Evolutionary conservation across 1,140 invertebrate species (phyloP).

Genomic region (Gonioctena quinquepunctata): DNA sequence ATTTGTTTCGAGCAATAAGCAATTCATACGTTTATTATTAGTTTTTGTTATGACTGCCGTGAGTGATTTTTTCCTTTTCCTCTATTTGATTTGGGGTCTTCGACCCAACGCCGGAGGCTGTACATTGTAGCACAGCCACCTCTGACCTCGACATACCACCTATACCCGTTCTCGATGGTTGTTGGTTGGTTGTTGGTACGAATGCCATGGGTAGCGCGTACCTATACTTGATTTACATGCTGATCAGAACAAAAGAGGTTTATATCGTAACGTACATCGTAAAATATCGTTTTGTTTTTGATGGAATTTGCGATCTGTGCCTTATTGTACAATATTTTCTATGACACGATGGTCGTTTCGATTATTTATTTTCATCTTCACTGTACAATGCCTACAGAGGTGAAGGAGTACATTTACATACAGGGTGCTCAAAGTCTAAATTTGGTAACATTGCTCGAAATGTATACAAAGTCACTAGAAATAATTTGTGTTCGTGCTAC

Average conservation of each 20-base stretch:
- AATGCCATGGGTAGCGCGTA: neutral
- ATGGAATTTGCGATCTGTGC: neutral
- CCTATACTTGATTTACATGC: neutral
- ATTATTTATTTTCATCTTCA: too few species aligned
- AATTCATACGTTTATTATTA: neutral
- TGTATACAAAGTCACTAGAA: too few species aligned
- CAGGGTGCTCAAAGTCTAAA: too few species aligned
- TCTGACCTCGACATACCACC: conserved; percentile 37
- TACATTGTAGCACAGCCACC: conserved; percentile 37
- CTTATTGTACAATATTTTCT: too few species aligned
- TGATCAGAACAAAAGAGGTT: neutral
- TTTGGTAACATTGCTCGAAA: too few species aligned
- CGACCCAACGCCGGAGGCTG: conserved; percentile 21
- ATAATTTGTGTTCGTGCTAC: too few species aligned
- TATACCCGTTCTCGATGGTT: neutral
- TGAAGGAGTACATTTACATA: too few species aligned
- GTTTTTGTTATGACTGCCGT: conserved; percentile 24
- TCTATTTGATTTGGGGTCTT: conserved; percentile 26
- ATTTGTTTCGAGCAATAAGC: neutral
- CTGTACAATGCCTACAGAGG: too few species aligned
- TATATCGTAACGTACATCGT: neutral
- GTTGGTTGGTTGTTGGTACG: neutral
- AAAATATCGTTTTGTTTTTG: neutral
- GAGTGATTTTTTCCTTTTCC: conserved; percentile 1
- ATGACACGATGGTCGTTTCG: too few species aligned